Base-by-base conservation (phyloP, 2,113 vertebrate genomes). In the Misgurnus anguillicaudatus region DNA sequence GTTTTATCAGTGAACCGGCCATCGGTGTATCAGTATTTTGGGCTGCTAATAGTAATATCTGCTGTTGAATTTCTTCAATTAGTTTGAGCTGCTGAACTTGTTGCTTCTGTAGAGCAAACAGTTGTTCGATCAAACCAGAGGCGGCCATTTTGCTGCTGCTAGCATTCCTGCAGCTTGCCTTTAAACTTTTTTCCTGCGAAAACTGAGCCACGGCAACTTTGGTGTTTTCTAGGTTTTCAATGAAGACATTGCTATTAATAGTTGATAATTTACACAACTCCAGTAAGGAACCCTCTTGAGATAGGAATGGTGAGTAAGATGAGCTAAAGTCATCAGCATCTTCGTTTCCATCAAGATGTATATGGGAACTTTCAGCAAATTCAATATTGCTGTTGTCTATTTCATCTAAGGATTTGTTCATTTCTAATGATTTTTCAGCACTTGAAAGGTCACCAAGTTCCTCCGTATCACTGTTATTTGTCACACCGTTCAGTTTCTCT, bases 191-290 rank as follows among this genome's bases (percentile, higher is more conserved):
- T 86, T 97, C 96, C 90, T 97, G 97, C 14, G 96, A 96, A 89
- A 98, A 98, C 89, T 99, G 98, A 68, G 98, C 97, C 75, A 99
- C 97, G 0, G 97, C 97, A 91, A 99, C 98, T 92, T 97, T 98
- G 79, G 98, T 99, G 93, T 97, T 98, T 89, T 98, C 96, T 71
- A 99, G 94, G 89, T 98, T 98, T 91, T 98, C 96, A 65, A 98
- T 98, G 87, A 98, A 96, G 87, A 99, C 97, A 63, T 99, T 98
- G 89, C 96, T 99, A 75, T 97, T 98, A 88, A 97, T 96, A 90
- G 97, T 92, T 3, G 96, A 98, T 90, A 97, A 95, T 89, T 94
- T 96, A 81, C 95, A 95, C 90, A 98, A 93, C 73, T 95, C 93
- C 39, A 95, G 94, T 90, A 98, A 92, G 88, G 95, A 94, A 90